Conservation (phyloP, 2,888 invertebrate genomes). For the Cantharis rustica region DNA sequence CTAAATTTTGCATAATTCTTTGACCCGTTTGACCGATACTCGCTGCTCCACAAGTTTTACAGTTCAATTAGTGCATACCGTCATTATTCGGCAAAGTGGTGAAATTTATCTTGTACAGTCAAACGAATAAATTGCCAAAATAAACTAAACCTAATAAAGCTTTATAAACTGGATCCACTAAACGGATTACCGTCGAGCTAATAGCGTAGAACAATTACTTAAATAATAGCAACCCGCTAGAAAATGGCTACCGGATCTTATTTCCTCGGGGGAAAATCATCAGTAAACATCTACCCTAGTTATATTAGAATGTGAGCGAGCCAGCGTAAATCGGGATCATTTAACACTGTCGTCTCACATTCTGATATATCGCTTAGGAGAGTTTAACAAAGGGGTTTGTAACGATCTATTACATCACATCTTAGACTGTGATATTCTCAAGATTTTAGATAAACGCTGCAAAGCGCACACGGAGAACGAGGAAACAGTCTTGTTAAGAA, state of each 20-base stretch:
- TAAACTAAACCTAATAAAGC: conserved; percentile 42
- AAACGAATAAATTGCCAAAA: conserved; percentile 31
- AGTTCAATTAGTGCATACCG: not conserved
- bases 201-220: conserved; percentile 56
- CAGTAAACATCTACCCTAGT: conserved; percentile 49
- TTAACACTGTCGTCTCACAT: conserved; percentile 22
- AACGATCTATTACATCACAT: conserved; percentile 48
- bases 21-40: not conserved
- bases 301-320: conserved; percentile 23
- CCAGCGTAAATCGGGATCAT: not conserved
- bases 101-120: conserved; percentile 19
- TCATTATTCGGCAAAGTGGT: not conserved
- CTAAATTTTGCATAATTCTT: not conserved
- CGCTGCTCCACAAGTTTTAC: not conserved
- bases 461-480: conserved; percentile 28
- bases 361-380: conserved; percentile 40
- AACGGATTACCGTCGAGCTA: conserved; percentile 54
- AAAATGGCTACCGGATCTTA: conserved; percentile 56
- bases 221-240: conserved; percentile 54
- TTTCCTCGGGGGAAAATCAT: conserved; percentile 53
- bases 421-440: conserved; percentile 44
- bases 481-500: conserved; percentile 39
- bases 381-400: conserved; percentile 50
- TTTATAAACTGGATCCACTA: conserved; percentile 50
- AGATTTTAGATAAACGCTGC: conserved; percentile 38